Evolutionary conservation across 2,888 invertebrate species (phyloP).

Genomic region (Drosophila gaucha): DNA sequence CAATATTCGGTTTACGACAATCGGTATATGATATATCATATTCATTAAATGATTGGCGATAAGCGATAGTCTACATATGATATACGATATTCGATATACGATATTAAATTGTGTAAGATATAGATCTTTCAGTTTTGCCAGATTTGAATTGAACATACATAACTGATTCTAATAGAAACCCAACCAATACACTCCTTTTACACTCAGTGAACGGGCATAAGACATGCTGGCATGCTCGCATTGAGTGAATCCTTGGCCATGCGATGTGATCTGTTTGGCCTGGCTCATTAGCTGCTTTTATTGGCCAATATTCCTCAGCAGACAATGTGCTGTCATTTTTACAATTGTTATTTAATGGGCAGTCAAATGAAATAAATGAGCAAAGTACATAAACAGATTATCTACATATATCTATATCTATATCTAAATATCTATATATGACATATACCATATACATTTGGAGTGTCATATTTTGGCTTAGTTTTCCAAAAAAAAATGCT

Average conservation of each 20-base stretch:
- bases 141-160: too few species aligned
- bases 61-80: not conserved
- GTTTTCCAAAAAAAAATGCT: constrained; percentile 68
- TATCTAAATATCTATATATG: not conserved
- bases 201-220: not conserved
- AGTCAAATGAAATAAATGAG: constrained; percentile 31
- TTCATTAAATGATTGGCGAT: not conserved
- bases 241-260: constrained; percentile 76
- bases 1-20: rapidly evolving
- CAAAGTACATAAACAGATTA: constrained; percentile 14
- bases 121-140: too few species aligned
- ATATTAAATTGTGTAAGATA: too few species aligned
- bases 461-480: constrained; percentile 39
- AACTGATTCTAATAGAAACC: too few species aligned
- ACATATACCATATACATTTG: constrained; percentile 19
- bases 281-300: constrained; percentile 44
- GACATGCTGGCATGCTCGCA: constrained; percentile 7
- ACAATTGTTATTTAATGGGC: constrained; percentile 71
- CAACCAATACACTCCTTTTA: not conserved
- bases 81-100: not conserved
- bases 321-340: constrained; percentile 68
- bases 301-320: constrained; percentile 33
- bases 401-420: constrained; percentile 15
- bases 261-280: constrained; percentile 38
- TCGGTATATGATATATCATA: not conserved